A percentile compares a stretch with the other conserved stretches of the same genome.
These are phyloP conservation scores for Gasterosteus nipponicus DNA, from an alignment of 2,113 vertebrate species.

Conservation along the genomic window DNA sequence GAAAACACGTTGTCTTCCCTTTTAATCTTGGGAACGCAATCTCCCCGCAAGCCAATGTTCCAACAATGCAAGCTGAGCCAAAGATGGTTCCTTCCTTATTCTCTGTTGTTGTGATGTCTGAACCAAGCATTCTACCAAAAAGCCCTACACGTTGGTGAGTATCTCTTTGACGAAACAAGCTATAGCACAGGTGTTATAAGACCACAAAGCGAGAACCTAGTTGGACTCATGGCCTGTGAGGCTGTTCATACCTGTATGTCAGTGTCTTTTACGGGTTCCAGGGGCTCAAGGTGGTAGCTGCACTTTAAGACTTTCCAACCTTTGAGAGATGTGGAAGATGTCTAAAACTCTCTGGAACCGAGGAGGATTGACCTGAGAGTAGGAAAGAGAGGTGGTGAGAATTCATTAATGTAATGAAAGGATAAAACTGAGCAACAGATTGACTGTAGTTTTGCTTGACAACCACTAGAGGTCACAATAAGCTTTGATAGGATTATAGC, in stretches of 20 bases:
- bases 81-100: background rate
- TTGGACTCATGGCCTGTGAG: background rate
- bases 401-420: background rate
- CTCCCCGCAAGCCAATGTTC: background rate
- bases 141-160: background rate
- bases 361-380: constrained; percentile 91
- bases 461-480: constrained; percentile 57
- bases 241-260: constrained; percentile 91
- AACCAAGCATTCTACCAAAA: constrained; percentile 4
- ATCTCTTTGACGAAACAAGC: background rate
- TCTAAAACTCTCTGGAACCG: constrained; percentile 92
- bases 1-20: background rate
- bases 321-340: constrained; percentile 96
- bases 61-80: background rate
- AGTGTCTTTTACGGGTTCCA: constrained; percentile 97
- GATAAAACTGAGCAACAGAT: background rate
- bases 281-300: constrained; percentile 95
- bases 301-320: constrained; percentile 94
- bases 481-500: background rate
- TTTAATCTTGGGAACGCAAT: background rate
- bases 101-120: background rate
- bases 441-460: background rate
- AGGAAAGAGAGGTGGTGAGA: constrained; percentile 11
- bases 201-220: background rate
- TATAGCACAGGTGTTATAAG: background rate